Base-by-base conservation (phyloP, 1,140 invertebrate species). In the Apocrypta bakeri region DNA sequence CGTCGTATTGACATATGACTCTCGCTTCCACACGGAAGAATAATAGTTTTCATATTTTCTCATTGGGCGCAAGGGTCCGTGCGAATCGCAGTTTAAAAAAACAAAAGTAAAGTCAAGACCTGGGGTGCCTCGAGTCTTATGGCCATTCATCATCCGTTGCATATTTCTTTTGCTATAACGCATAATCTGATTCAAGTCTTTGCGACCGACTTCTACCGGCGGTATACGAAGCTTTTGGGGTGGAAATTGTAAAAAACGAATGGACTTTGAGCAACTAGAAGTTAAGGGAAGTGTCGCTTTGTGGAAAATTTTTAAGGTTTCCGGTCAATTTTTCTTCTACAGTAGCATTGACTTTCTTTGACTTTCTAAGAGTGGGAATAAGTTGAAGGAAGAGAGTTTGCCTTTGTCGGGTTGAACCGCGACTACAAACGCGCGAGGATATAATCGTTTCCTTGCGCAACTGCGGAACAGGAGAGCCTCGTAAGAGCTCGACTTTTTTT, bases 1-100 rank as follows among this genome's bases (percentile, higher is more conserved):
- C 11, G 24, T 42, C 42, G 73, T 75, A 75, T 75, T 75, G 73
- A 75, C 73, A 75, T 21, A 33, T 33, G 73, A 75, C 48, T 29
- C 37, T 17, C 42, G 66, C 14, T 6, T 63, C 8, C 56, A 17
- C 17, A 61, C 4, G 25, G 21, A 75, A 75, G 73, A 75, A 75
- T 75, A 31, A 75, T 75, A 75, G 73, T 75, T 75, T 75, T 75
- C 73, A 75, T 61, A 63, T 63, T 63, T 75, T 33, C 48, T 75
- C 48, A 75, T 75, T 63, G 48, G 7, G 0, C 56, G 27, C n/a
- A 21, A 25, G 3, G 27, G 66, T 68, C 29, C 21, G 1, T 48
- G 31, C 66, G 17, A 68, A 68, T 68, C 17, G 66, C 66, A 8
- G 40, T 14, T 42, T 1, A 1, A 48, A 69, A 27, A 69, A 69